Percentiles rank a stretch among this genome's conserved stretches.
These are phyloP conservation scores for Knipowitschia caucasica DNA, from an alignment of 2,797 vertebrate genomes.

Conservation along the genomic window DNA sequence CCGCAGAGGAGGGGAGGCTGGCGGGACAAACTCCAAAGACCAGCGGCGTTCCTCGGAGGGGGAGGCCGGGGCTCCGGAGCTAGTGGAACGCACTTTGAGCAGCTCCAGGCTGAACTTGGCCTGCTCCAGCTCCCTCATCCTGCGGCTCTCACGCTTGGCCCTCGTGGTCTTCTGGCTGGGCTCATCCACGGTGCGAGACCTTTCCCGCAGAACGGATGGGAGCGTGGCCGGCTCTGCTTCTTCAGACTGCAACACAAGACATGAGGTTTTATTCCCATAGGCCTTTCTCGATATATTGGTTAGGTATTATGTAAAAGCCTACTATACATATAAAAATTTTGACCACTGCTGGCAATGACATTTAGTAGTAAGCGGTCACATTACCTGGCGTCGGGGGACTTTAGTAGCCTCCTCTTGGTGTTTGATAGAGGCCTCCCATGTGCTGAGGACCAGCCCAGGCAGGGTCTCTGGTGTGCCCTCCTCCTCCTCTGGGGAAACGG, in stretches of 20 bases:
- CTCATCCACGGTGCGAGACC: conserved; percentile 71
- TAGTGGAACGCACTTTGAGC: conserved; percentile 88
- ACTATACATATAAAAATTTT: no score
- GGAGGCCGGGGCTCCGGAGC: conserved; percentile 73
- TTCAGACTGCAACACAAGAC: no score
- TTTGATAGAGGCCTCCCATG: conserved; percentile 76
- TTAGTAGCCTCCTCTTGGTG: conserved; percentile 25
- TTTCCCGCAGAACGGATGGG: conserved; percentile 72
- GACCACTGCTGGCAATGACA: no score
- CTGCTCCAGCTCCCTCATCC: conserved; percentile 95
- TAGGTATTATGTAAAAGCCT: no score
- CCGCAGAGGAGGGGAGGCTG: conserved; percentile 54
- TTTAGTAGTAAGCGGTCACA: no score
- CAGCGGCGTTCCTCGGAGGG: conserved; percentile 85
- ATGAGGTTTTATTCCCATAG: no score
- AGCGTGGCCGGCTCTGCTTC: background rate
- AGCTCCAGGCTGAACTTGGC: conserved; percentile 95
- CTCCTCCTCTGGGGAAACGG: conserved; percentile 53
- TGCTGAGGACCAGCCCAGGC: conserved; percentile 82
- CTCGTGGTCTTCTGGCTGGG: conserved; percentile 88
- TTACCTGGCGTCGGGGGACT: conserved; percentile 38
- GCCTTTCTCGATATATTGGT: no score
- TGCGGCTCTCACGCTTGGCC: conserved; percentile 91
- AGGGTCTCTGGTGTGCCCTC: conserved; percentile 59
- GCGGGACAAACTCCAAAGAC: conserved; percentile 77